Evolutionary conservation across 2,113 vertebrate genomes (phyloP), one percentile per base, ranked within the genome.

Genomic region (Ageneiosus marmoratus): DNA sequence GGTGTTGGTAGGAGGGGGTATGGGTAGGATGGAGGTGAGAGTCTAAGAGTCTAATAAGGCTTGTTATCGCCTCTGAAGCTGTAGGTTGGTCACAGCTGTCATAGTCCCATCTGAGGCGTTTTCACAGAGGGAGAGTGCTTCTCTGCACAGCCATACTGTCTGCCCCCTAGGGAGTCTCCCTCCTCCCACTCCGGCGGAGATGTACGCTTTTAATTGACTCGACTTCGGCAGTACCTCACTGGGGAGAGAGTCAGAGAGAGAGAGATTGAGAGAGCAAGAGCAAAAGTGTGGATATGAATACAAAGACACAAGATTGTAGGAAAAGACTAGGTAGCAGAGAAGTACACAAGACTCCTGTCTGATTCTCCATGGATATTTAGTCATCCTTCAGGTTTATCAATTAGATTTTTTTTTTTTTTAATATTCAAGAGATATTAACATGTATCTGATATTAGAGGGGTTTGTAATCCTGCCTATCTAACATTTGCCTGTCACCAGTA

Each of bases 41-140:
- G 63, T 77, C 83, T 77, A 81, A 85, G 84, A 84, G 76, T 91
- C 86, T 93, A 90, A 91, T 88, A 87, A 89, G 89, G 84, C 90
- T 93, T 93, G 91, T 93, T 92, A 92, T 91, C 88, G 88, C 90
- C 89, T 85, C 86, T 89, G 89, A 91, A 92, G 88, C 91, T 79
- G 89, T 89, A 91, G 91, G 89, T 92, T 90, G 93, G 91, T 91
- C 92, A 92, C 92, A 95, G 93, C 93, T 94, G 93, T 93, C 90
- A 90, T 20, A 75, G 88, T 93, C 93, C 93, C 92, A 90, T 92
- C 87, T 92, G 93, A 94, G 92, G 91, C 82, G 80, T 91, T 92
- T 91, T 92, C 92, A 89, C 93, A 92, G 88, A 92, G 93, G 91
- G 89, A 91, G 91, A 85, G 88, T 86, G 91, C 88, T 88, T 87